Percentiles rank a stretch among this genome's conserved stretches.
Conservation (phyloP, 2,888 invertebrate species). For the Caenorhabditis doughertyi region DNA sequence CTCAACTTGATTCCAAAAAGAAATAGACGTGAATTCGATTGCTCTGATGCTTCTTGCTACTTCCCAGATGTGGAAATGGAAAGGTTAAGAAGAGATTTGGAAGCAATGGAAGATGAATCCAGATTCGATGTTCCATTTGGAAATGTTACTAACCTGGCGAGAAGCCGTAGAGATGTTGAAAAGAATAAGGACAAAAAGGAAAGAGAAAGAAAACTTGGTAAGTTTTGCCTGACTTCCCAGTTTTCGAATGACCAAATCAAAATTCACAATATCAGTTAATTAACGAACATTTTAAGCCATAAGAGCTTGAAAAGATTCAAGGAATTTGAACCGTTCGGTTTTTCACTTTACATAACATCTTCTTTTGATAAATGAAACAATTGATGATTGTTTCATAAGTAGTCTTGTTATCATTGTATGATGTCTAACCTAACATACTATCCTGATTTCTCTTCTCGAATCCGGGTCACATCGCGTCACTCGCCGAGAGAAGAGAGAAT, state of each 20-base stretch:
- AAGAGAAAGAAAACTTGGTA: slow-evolving; percentile 46
- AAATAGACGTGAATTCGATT: slow-evolving; percentile 53
- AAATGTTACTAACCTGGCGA: slow-evolving; percentile 17
- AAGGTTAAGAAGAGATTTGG: slow-evolving; percentile 59
- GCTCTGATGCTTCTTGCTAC: slow-evolving; percentile 37
- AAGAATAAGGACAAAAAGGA: slow-evolving; percentile 58
- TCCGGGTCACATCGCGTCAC: slow-evolving; percentile 64
- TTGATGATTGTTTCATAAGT: not conserved
- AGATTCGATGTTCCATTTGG: slow-evolving; percentile 13
- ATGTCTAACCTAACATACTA: slow-evolving; percentile 12
- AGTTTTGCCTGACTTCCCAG: slow-evolving; percentile 17
- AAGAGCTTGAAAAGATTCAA: too few species aligned
- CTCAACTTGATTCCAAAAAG: slow-evolving; percentile 59
- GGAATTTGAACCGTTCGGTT: too few species aligned
- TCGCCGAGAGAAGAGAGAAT: not conserved
- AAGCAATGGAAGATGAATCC: slow-evolving; percentile 56
- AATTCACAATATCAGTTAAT: too few species aligned
- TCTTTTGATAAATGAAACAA: slow-evolving; percentile 7
- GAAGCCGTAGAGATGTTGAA: slow-evolving; percentile 51
- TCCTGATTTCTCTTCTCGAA: slow-evolving; percentile 32
- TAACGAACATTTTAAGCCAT: too few species aligned
- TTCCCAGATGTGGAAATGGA: slow-evolving; percentile 72
- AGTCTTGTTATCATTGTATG: slow-evolving; percentile 25
- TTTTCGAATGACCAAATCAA: too few species aligned
- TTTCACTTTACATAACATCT: too few species aligned